Conservation (phyloP, 2,797 vertebrate genomes). For the Rhynchonycteris naso region DNA sequence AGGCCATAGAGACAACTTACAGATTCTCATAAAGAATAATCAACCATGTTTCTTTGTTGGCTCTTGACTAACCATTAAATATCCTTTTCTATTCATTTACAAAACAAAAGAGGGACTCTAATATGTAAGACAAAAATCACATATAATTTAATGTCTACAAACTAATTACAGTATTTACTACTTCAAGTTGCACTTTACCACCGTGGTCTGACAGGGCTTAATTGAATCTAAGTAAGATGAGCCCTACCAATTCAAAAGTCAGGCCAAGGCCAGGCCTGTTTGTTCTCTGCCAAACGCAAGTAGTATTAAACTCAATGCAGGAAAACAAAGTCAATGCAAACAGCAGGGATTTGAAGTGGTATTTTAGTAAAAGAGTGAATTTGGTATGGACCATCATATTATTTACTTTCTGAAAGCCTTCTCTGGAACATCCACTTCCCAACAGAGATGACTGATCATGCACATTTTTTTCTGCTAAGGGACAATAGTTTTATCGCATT, state of each 20-base stretch:
- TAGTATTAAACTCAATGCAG: not conserved
- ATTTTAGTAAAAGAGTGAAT: not conserved
- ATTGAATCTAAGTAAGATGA: not conserved
- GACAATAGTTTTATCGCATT: accelerated
- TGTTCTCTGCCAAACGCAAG: not conserved
- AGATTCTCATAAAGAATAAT: not conserved
- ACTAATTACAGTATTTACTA: not conserved
- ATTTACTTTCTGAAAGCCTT: not conserved
- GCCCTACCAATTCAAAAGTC: not conserved
- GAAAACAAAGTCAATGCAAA: not conserved
- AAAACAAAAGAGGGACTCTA: not conserved
- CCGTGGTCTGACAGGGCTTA: not conserved
- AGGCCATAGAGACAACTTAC: not conserved
- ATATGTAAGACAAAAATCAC: constrained; percentile 60
- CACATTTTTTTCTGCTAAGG: accelerated
- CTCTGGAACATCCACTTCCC: not conserved
- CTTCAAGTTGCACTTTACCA: not conserved
- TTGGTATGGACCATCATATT: not conserved
- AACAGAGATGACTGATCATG: accelerated
- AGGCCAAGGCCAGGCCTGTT: not conserved
- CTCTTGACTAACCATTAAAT: not conserved
- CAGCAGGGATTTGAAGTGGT: not conserved
- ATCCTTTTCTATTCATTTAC: not conserved
- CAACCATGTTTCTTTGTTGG: constrained; percentile 34
- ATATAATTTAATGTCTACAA: constrained; percentile 55